phyloP scores from a whole-genome alignment of 2,888 invertebrate species.

The Lathronympha strigana region DNA sequence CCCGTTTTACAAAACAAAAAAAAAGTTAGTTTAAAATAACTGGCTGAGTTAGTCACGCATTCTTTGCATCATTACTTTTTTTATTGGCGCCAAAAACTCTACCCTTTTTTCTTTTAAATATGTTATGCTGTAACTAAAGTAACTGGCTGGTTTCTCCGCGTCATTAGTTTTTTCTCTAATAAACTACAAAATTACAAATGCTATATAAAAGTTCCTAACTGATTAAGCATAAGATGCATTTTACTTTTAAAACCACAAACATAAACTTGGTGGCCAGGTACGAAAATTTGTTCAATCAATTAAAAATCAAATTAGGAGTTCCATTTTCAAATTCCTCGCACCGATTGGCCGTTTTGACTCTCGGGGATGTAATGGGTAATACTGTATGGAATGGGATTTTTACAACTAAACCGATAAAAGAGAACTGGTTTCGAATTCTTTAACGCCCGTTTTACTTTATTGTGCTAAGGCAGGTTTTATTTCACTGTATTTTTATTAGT shows the following conservation, averaged over 20 bases:
- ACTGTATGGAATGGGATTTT: constrained; percentile 81
- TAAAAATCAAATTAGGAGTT: constrained; percentile 77
- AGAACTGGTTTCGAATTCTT: constrained; percentile 77
- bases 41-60: not conserved
- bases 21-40: not conserved
- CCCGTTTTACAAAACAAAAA: not conserved
- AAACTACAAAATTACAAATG: not conserved
- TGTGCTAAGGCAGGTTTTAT: constrained; percentile 74
- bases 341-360: constrained; percentile 77
- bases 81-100: not conserved
- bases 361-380: constrained; percentile 81
- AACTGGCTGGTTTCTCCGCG: constrained; percentile 1
- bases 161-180: constrained; percentile 14
- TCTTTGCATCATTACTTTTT: not conserved
- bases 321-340: constrained; percentile 72
- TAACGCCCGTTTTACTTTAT: constrained; percentile 75
- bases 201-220: not conserved
- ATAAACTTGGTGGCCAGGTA: constrained; percentile 42
- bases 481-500: constrained; percentile 74
- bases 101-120: constrained; percentile 7
- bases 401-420: constrained; percentile 79
- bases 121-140: not conserved
- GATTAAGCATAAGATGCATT: not conserved
- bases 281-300: constrained; percentile 73
- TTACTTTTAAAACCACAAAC: not conserved